A percentile compares a stretch with the other conserved stretches of the same genome.
These are phyloP conservation scores for Muschampia plurimacula DNA, from an alignment of 2,888 invertebrate genomes.

Conservation along the genomic window DNA sequence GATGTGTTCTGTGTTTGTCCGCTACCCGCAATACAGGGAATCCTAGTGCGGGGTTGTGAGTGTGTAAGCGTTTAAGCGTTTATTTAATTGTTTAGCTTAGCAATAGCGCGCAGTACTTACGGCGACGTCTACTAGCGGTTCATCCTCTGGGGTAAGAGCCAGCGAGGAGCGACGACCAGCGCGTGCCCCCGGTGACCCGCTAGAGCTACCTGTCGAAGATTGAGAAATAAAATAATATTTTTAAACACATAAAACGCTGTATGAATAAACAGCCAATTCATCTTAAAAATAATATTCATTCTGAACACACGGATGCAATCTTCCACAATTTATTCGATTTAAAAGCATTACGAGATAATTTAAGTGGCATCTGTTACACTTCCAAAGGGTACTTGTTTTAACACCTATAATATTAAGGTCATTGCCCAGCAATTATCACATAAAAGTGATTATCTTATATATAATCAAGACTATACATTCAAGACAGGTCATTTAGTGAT, in stretches of 20 bases:
- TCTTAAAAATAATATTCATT: constrained; percentile 7
- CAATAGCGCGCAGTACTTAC: constrained; percentile 80
- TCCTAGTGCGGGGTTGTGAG: too few relatives aligned
- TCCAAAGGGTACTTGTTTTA: constrained; percentile 33
- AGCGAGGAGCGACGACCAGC: constrained; percentile 89
- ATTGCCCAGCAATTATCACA: constrained; percentile 23
- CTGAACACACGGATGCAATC: constrained; percentile 8
- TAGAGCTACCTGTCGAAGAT: constrained; percentile 78
- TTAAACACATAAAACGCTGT: not conserved
- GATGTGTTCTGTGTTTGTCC: too few relatives aligned
- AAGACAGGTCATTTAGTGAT: not conserved
- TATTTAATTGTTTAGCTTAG: not conserved
- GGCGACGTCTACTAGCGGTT: constrained; percentile 87
- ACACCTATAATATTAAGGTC: constrained; percentile 25
- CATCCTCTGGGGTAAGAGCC: constrained; percentile 90
- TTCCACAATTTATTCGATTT: constrained; percentile 16
- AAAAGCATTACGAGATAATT: constrained; percentile 21
- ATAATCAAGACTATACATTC: constrained; percentile 13
- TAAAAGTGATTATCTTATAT: constrained; percentile 18
- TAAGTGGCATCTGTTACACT: constrained; percentile 23
- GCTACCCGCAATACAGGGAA: too few relatives aligned
- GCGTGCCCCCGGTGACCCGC: constrained; percentile 87
- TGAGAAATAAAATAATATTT: too few relatives aligned
- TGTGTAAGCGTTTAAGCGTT: too few relatives aligned
- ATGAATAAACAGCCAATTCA: not conserved